Evolutionary conservation across 2,888 invertebrate genomes (phyloP).

Genomic region (Dolomedes plantarius): DNA sequence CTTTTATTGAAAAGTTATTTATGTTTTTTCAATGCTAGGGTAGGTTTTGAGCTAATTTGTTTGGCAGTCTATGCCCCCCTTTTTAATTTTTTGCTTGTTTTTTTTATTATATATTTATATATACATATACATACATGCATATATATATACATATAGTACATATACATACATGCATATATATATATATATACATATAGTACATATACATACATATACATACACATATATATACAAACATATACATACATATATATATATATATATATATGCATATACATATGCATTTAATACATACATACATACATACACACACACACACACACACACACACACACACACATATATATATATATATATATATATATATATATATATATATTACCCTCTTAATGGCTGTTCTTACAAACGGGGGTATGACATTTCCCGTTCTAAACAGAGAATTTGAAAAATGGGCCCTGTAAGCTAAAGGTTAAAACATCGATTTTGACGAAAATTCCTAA

Average conservation of each 20-base stretch:
- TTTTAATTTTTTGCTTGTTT: too few relatives aligned
- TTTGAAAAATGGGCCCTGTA: too few relatives aligned
- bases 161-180: not conserved
- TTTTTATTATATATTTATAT: not conserved
- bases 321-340: not conserved
- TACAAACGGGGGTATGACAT: too few relatives aligned
- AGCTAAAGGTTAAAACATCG: too few relatives aligned
- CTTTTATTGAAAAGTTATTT: too few relatives aligned
- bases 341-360: constrained; percentile 4
- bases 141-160: constrained; percentile 10
- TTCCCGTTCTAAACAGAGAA: too few relatives aligned
- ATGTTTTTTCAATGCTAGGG: too few relatives aligned
- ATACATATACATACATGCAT: constrained; percentile 13
- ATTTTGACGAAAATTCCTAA: too few relatives aligned
- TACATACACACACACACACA: constrained; percentile 13
- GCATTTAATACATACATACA: constrained; percentile 8
- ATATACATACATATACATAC: not conserved
- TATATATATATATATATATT: not conserved
- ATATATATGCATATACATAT: constrained; percentile 9
- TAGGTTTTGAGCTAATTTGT: too few relatives aligned
- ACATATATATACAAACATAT: not conserved
- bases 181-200: too few relatives aligned
- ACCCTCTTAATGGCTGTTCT: too few relatives aligned
- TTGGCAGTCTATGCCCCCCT: too few relatives aligned
- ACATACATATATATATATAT: not conserved